Evolutionary conservation across 2,888 invertebrate species (phyloP).

Genomic region (Pammene aurita): DNA sequence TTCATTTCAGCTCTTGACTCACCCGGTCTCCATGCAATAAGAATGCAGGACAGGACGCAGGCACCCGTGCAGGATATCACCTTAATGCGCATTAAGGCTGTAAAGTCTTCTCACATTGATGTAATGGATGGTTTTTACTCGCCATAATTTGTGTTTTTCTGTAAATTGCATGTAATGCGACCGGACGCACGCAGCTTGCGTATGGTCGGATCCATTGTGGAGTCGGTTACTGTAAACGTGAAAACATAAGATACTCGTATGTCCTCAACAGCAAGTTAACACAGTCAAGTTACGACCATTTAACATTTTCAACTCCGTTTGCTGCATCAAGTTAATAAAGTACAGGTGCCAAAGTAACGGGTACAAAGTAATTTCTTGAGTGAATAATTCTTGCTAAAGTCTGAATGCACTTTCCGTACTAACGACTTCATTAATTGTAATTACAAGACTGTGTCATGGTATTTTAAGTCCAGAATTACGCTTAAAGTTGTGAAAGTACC

Average conservation of each 20-base stretch:
- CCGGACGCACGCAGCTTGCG: conserved; percentile 37
- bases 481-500: background rate
- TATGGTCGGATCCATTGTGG: conserved; percentile 14
- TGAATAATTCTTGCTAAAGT: background rate
- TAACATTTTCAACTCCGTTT: conserved; percentile 4
- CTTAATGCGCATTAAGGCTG: conserved; percentile 12
- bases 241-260: background rate
- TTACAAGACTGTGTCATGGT: conserved; percentile 10
- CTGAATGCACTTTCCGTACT: conserved; percentile 3
- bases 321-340: conserved; percentile 9
- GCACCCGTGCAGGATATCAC: conserved; percentile 12
- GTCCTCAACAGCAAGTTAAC: background rate
- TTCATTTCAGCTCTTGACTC: background rate
- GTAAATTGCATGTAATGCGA: conserved; percentile 39
- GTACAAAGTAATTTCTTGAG: conserved; percentile 6
- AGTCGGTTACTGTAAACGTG: conserved; percentile 17
- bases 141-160: conserved; percentile 42
- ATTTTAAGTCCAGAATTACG: background rate
- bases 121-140: conserved; percentile 21
- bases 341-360: conserved; percentile 12
- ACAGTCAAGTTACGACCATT: background rate
- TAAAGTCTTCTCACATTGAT: conserved; percentile 8
- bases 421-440: conserved; percentile 9
- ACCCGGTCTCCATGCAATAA: background rate
- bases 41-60: background rate